These are phyloP conservation scores for Trichogramma pretiosum DNA, from an alignment of 1,140 invertebrate genomes.

Conservation along the genomic window DNA sequence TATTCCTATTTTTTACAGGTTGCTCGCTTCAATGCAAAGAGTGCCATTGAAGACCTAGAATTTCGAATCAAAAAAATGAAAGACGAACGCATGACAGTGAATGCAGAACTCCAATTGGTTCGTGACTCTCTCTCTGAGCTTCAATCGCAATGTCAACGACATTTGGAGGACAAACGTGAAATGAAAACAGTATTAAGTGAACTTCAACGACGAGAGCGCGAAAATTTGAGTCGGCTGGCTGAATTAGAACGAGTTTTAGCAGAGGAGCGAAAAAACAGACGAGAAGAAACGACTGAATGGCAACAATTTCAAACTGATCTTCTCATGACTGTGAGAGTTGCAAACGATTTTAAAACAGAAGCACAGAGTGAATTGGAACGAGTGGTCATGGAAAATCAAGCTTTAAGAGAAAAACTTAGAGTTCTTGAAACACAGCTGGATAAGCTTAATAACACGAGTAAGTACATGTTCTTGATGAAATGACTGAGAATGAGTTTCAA, in stretches of 20 bases:
- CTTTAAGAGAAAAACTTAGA: conserved; percentile 67
- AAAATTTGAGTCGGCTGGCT: conserved; percentile 46
- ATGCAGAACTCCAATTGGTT: conserved; percentile 61
- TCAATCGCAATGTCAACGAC: conserved; percentile 62
- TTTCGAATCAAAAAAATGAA: conserved; percentile 64
- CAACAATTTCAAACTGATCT: conserved; percentile 88
- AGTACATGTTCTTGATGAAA: conserved; percentile 26
- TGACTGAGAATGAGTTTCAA: too few species aligned
- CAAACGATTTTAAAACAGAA: conserved; percentile 89
- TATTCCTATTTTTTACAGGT: too few species aligned
- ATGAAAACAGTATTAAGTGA: conserved; percentile 58
- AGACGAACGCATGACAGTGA: conserved; percentile 60
- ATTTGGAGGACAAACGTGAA: conserved; percentile 68
- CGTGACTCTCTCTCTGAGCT: conserved; percentile 67
- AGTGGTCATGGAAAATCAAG: conserved; percentile 72
- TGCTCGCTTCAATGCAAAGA: conserved; percentile 72
- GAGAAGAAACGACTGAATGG: conserved; percentile 73
- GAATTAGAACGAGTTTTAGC: conserved; percentile 51
- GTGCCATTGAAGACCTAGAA: conserved; percentile 69
- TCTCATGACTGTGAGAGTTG: conserved; percentile 84
- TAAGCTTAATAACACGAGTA: conserved; percentile 58
- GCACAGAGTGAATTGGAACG: conserved; percentile 74
- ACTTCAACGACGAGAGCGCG: conserved; percentile 56
- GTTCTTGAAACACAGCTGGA: conserved; percentile 71
- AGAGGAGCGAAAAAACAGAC: conserved; percentile 51